A percentile compares a stretch with the other conserved stretches of the same genome.
Conservation (phyloP, 1,140 invertebrate genomes). For the Sycobia sp. region DNA sequence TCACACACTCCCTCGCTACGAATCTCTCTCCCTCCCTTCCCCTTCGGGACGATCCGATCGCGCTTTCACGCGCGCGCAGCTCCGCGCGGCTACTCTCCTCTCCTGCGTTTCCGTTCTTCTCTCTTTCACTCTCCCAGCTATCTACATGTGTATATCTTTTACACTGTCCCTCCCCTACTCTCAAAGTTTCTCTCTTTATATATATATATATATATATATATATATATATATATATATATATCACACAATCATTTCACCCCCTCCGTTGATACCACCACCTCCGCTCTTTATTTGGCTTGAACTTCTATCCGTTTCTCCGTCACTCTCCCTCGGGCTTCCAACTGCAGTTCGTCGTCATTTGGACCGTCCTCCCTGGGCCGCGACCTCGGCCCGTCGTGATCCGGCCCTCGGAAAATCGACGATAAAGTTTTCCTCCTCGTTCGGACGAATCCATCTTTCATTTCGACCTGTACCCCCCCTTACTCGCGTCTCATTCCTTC, state of each 20-base stretch:
- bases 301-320: neutral
- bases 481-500: too few species aligned
- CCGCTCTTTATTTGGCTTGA: too few species aligned
- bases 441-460: constrained; percentile 37
- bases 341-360: neutral
- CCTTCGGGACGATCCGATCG: constrained; percentile 5
- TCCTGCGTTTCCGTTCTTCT: too few species aligned
- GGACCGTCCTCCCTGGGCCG: neutral
- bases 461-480: too few species aligned
- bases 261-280: neutral
- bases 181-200: neutral
- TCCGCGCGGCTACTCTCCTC: too few species aligned
- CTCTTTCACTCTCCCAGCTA: neutral
- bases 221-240: too few species aligned
- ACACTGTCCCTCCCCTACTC: too few species aligned
- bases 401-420: neutral
- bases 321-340: neutral
- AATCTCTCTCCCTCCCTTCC: neutral
- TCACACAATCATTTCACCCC: neutral
- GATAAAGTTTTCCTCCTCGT: constrained; percentile 9
- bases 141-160: neutral
- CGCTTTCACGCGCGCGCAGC: constrained; percentile 10
- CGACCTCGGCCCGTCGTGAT: too few species aligned
- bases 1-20: neutral
- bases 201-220: too few species aligned